Percentiles rank a stretch among this genome's conserved stretches.
These are phyloP conservation scores for Oreochromis niloticus DNA, from an alignment of 2,113 vertebrate species.

Conservation along the genomic window DNA sequence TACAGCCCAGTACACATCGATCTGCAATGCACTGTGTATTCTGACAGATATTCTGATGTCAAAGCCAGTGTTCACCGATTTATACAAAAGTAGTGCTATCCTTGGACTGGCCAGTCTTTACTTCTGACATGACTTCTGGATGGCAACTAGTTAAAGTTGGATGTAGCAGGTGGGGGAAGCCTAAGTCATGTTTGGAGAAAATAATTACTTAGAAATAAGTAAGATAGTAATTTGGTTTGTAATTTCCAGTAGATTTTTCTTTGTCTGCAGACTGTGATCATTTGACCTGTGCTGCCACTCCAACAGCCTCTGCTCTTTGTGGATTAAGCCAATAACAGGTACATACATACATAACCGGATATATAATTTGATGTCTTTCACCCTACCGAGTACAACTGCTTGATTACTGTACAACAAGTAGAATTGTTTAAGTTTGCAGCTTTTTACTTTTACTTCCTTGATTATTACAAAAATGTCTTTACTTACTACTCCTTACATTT, in stretches of 20 bases:
- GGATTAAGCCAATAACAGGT: background rate
- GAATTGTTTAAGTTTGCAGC: background rate
- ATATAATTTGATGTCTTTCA: background rate
- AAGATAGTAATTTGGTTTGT: background rate
- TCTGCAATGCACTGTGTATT: background rate
- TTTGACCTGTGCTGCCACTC: background rate
- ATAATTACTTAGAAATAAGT: background rate
- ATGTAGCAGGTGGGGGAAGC: background rate
- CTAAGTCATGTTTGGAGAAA: background rate
- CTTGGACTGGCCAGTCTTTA: background rate
- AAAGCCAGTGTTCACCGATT: background rate
- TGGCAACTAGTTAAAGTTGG: background rate
- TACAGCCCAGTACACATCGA: fast-evolving
- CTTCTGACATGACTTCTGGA: background rate
- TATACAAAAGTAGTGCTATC: background rate
- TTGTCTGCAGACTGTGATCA: background rate
- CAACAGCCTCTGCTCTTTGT: background rate
- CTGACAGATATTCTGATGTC: background rate
- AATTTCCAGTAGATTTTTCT: background rate
- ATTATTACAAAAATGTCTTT: background rate
- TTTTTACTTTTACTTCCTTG: background rate
- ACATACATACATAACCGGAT: background rate
- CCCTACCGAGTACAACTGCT: background rate
- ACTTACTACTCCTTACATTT: background rate
- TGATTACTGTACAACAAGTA: background rate